A percentile compares a stretch with the other conserved stretches of the same genome.
Evolutionary conservation across 2,888 invertebrate genomes (phyloP).

Genomic region (Agrotis segetum): DNA sequence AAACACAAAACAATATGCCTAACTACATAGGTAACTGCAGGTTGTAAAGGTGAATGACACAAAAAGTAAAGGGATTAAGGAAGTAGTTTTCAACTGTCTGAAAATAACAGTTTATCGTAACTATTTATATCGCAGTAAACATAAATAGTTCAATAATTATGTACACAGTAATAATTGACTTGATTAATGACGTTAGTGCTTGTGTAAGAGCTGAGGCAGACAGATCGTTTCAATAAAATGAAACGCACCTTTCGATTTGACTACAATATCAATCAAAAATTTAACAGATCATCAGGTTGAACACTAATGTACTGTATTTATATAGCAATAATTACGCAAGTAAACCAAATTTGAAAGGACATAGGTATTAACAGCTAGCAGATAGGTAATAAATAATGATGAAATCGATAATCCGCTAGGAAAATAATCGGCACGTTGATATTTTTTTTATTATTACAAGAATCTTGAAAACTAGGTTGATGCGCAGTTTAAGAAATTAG

Average conservation of each 20-base stretch:
- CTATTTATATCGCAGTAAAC: constrained; percentile 20
- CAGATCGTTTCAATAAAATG: background rate
- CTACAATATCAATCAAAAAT: constrained; percentile 12
- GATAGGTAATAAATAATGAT: background rate
- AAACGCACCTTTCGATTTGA: background rate
- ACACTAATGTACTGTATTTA: background rate
- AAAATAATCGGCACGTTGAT: constrained; percentile 4
- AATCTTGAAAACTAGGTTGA: constrained; percentile 4
- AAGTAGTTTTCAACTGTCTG: constrained; percentile 44
- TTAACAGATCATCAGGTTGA: background rate
- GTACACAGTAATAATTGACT: constrained; percentile 10
- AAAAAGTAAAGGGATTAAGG: constrained; percentile 64
- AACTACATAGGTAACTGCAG: constrained; percentile 10
- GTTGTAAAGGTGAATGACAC: constrained; percentile 56
- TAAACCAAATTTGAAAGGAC: background rate
- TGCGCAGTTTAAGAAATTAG: constrained; percentile 21
- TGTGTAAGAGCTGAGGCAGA: constrained; percentile 8
- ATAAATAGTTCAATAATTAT: constrained; percentile 8
- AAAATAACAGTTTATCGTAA: constrained; percentile 35
- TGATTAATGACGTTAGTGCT: constrained; percentile 17
- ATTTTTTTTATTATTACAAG: background rate
- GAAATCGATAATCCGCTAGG: background rate
- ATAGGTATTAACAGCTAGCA: background rate
- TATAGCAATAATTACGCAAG: background rate
- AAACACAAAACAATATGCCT: constrained; percentile 25